Base-by-base conservation (phyloP, 2,113 vertebrate genomes). In the Pterocles orientalis region DNA sequence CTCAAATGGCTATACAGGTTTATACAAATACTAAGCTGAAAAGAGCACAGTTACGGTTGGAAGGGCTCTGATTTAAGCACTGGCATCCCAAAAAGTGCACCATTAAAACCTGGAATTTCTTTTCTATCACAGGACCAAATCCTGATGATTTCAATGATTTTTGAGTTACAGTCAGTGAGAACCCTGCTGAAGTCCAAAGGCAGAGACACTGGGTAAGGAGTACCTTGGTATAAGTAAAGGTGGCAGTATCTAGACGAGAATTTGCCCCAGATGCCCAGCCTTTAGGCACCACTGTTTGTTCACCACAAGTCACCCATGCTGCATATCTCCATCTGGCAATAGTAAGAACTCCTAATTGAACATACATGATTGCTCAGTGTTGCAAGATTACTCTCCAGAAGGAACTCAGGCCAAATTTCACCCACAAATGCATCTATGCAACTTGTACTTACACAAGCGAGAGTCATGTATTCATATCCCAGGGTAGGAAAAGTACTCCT, bases 321-420 rank as follows among this genome's bases (percentile, higher is more conserved):
- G 69, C 82, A 65, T 60, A 75, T 33, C 39, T 94, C 43, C 31
- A 71, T 24, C 58, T 86, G 83, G 76, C 83, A 86, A 56, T 65
- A 83, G 10, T 7, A 48, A 31, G 24, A 95, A 73, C 65, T 95
- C 77, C 68, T 90, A 70, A 78, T 26, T 83, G 53, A 93, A 93
- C 45, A 60, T 41, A 92, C n/a, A 78, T 5, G 75, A 93, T 64
- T 86, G 72, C 90, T 94, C 82, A 61, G 76, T 92, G 86, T 90
- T 25, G 25, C 92, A 93, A 91, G 80, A 94, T 65, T 90, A 69
- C 58, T 87, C 83, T 88, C 61, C 88, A 85, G 80, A 92, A 95
- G 80, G 75, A 69, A 91, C 83, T 89, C 65, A 10, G 96, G 96
- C 92, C 77, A 96, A 89, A 96, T 91, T 96, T 93, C 92, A 96